Base-by-base conservation (phyloP, 2,797 vertebrate genomes). In the Artibeus lituratus region DNA sequence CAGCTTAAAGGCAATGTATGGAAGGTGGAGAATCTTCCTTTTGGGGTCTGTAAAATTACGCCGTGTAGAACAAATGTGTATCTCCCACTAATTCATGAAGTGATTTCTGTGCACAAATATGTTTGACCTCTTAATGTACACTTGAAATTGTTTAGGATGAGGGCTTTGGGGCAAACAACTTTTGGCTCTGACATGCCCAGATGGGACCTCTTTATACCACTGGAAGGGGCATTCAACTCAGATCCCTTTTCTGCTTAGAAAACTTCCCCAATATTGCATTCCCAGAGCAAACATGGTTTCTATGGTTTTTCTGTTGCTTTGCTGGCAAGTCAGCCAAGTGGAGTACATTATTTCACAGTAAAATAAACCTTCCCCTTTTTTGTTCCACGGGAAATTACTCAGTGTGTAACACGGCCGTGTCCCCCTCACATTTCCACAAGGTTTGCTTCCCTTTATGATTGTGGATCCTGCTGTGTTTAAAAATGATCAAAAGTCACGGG, bases 361-460 rank as follows among this genome's bases (percentile, higher is more conserved):
- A 98, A 98, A 97, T 94, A 98, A 98, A 57, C 59, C 59, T 82
- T 93, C 29, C 8, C 37, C 92, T 92, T 80, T 88, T 93, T 51
- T 67, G 55, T 94, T 92, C 94, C 94, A 96, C 7, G 94, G 94
- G 82, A 97, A 97, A 89, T 98, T 94, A 93, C 96, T 97, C 78
- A 73, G 67, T 77, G n/a, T 44, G 29, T 51, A 97, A 89, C 51
- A 65, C 80, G 93, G 97, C 96, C 57, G 80, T 95, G 97, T 85
- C 77, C 78, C 5, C 4, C 77, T 95, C 93, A 29, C 96, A 81
- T 97, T 98, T 96, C 96, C 88, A 90, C 78, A 90, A 42, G 51
- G 65, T 95, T 96, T 89, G 67, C 65, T 93, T 96, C 91, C 91
- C 67, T 85, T 76, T 95, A 32, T 84, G 95, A 57, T 11, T 59